A percentile compares a stretch with the other conserved stretches of the same genome.
phyloP scores from a whole-genome alignment of 1,140 invertebrate species.

The Diorhabda elongata region DNA sequence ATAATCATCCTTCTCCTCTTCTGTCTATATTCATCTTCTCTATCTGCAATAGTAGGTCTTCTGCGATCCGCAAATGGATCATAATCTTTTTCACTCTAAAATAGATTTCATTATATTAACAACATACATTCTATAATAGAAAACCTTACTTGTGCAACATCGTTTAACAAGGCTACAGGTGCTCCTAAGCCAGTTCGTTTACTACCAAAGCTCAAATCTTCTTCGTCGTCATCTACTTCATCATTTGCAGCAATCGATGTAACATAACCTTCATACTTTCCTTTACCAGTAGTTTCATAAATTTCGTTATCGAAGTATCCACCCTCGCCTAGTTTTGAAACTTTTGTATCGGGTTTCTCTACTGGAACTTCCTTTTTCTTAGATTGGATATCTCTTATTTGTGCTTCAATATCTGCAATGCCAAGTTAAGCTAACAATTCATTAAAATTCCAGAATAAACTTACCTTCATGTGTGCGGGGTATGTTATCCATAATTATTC shows the following conservation, averaged over 20 bases:
- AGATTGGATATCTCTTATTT: slow-evolving; percentile 84
- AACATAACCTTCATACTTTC: slow-evolving; percentile 89
- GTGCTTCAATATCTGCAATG: slow-evolving; percentile 82
- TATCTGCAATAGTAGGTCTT: slow-evolving; percentile 85
- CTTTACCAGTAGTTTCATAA: slow-evolving; percentile 75
- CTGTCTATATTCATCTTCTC: slow-evolving; percentile 94
- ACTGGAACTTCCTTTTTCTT: slow-evolving; percentile 75
- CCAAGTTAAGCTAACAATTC: neutral
- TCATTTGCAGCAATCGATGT: slow-evolving; percentile 94
- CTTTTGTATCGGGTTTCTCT: slow-evolving; percentile 61
- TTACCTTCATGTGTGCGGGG: slow-evolving; percentile 76
- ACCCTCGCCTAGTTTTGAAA: slow-evolving; percentile 83
- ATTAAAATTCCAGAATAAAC: neutral
- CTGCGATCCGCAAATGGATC: slow-evolving; percentile 95
- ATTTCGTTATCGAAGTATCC: slow-evolving; percentile 92
- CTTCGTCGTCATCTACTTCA: slow-evolving; percentile 85
- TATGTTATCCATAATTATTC: slow-evolving; percentile 63
- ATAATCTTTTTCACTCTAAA: slow-evolving; percentile 85
- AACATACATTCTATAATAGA: neutral
- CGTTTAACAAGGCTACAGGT: slow-evolving; percentile 82
- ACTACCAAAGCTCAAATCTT: slow-evolving; percentile 68
- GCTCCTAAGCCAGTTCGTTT: slow-evolving; percentile 77
- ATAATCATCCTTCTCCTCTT: slow-evolving; percentile 85
- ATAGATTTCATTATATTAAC: slow-evolving; percentile 12
- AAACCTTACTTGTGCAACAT: slow-evolving; percentile 73